phyloP scores from a whole-genome alignment of 2,888 invertebrate species.

The Tridacna gigas region DNA sequence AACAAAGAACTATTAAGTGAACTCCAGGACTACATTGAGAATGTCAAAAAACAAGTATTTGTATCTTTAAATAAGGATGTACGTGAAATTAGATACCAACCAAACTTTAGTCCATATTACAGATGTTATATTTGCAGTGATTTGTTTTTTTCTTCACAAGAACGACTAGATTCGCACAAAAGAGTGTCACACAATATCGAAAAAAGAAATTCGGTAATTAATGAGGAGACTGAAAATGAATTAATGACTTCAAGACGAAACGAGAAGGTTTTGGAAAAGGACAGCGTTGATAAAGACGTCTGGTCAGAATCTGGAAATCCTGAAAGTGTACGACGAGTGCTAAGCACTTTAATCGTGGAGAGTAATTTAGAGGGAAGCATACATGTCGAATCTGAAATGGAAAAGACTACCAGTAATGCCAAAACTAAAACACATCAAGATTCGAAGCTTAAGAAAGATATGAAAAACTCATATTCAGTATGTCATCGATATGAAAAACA shows the following conservation, averaged over 20 bases:
- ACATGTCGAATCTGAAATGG: too few species aligned
- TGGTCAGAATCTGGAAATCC: slow-evolving; percentile 12
- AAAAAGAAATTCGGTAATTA: not conserved
- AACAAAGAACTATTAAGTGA: too few species aligned
- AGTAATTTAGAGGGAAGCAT: not conserved
- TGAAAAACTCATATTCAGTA: too few species aligned
- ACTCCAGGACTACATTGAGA: too few species aligned
- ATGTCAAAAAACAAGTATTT: too few species aligned
- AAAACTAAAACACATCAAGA: too few species aligned
- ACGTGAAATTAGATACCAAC: not conserved
- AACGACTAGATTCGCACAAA: slow-evolving; percentile 8
- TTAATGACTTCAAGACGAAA: not conserved
- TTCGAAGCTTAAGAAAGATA: too few species aligned
- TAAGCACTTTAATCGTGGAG: not conserved
- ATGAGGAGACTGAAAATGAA: too few species aligned
- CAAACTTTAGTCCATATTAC: slow-evolving; percentile 2
- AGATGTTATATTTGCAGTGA: not conserved
- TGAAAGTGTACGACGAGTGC: not conserved
- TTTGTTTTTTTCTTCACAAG: slow-evolving; percentile 17
- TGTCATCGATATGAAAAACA: too few species aligned
- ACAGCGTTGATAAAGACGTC: not conserved
- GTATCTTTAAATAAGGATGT: not conserved
- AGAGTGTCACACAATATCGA: slow-evolving; percentile 5
- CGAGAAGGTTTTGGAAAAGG: not conserved
- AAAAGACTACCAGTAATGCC: too few species aligned